Base-by-base conservation (phyloP, 1,140 invertebrate genomes). In the Arctopsyche grandis region DNA sequence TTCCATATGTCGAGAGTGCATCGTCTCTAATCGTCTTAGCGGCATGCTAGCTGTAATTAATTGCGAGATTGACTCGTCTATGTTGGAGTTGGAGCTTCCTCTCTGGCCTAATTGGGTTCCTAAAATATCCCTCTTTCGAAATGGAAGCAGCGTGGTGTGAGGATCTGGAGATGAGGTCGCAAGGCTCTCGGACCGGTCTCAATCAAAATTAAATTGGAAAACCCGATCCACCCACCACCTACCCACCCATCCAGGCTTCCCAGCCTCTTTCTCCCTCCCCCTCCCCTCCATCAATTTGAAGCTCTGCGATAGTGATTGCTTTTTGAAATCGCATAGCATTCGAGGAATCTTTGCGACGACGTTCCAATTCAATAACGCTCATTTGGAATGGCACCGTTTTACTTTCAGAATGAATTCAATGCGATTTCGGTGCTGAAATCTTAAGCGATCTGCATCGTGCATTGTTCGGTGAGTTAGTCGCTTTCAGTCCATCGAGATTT, bases 151-250 rank as follows among this genome's bases (percentile, higher is more conserved):
- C 56, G 14, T 4, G 10, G 48, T 52, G 48, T 52, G 63, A 66
- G 63, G 9, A 26, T 60, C 63, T 66, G 12, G 48, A 22, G 63
- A 26, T 12, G 9, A 19, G 19, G 63, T 29, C n/a, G 21, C 63
- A 22, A 12, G 26, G 21, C 14, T 21, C n/a, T 60, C 16, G 58
- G 58, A 19, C 21, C 58, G 58, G n/a, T 60, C 63, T n/a, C 63
- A 66, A 66, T 66, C 63, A 66, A 66, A 66, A 66, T 66, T 66
- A 52, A 52, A 52, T 52, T 52, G 48, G 48, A 52, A 52, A 16
- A 52, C 10, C 48, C n/a, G n/a, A n/a, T n/a, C n/a, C 48, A 52
- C 48, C 29, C 29, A 4, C 29, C 29, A 38, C 29, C 29, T 38
- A 38, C 12, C 12, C 48, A 52, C 16, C 16, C 12, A 12, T 12